Evolutionary conservation across 2,113 vertebrate species (phyloP).

Genomic region (Brachirus orientalis): DNA sequence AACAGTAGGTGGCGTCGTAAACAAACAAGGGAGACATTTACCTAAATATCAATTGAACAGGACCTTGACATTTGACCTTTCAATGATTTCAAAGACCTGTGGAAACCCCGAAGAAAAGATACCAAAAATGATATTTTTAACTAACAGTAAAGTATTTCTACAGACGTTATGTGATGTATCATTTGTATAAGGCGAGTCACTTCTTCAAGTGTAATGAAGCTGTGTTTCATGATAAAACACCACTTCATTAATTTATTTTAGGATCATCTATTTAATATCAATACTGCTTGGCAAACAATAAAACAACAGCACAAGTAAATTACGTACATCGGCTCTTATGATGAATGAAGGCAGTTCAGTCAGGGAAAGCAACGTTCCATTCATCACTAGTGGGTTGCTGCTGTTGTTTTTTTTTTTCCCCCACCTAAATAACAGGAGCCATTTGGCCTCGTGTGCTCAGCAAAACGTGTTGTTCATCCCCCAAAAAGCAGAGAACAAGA

Average conservation of each 20-base stretch:
- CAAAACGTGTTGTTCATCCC: constrained; percentile 24
- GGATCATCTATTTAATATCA: not conserved
- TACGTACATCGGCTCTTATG: not conserved
- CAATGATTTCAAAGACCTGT: too few relatives aligned
- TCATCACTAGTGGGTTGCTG: too few relatives aligned
- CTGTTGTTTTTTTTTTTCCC: not conserved
- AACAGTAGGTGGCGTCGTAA: too few relatives aligned
- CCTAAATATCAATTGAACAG: too few relatives aligned
- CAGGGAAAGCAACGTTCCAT: not conserved
- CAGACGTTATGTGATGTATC: too few relatives aligned
- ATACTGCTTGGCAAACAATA: not conserved
- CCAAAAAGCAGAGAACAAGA: constrained; percentile 27
- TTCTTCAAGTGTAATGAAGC: not conserved
- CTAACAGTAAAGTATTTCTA: too few relatives aligned
- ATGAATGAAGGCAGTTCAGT: not conserved
- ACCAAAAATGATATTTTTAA: too few relatives aligned
- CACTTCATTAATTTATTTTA: not conserved
- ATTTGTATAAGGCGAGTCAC: too few relatives aligned
- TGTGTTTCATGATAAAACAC: not conserved
- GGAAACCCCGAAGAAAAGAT: too few relatives aligned
- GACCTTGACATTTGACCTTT: too few relatives aligned
- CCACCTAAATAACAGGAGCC: constrained; percentile 11
- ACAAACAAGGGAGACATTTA: too few relatives aligned
- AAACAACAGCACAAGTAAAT: not conserved
- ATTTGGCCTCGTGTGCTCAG: constrained; percentile 22